Evolutionary conservation across 2,888 invertebrate species (phyloP).

Genomic region (Pyrrhosoma nymphula): DNA sequence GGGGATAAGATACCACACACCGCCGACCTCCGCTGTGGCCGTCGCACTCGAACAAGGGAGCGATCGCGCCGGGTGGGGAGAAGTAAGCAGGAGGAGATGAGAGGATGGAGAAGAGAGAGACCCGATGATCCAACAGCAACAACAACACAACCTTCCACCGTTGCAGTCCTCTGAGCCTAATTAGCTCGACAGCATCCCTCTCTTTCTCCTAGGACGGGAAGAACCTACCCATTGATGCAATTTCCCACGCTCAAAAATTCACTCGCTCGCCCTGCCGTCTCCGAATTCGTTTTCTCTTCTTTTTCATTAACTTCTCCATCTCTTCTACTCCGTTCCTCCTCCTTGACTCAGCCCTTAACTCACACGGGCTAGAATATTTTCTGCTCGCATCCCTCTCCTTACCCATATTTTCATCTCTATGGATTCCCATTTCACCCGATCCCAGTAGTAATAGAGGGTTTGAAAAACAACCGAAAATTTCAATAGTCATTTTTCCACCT

Average conservation of each 20-base stretch:
- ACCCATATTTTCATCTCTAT: neutral
- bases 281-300: neutral
- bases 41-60: conserved; percentile 24
- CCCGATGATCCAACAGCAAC: conserved; percentile 48
- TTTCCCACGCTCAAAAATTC: conserved; percentile 60
- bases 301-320: neutral
- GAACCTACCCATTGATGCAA: neutral
- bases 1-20: conserved; percentile 8
- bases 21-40: neutral
- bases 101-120: neutral
- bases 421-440: no score
- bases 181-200: conserved; percentile 43
- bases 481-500: no score
- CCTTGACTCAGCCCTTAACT: neutral
- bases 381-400: neutral
- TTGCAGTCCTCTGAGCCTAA: conserved; percentile 36
- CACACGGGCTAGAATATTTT: neutral
- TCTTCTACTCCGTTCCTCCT: neutral
- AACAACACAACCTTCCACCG: conserved; percentile 34
- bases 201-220: neutral
- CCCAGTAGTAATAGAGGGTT: no score
- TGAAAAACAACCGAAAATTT: no score
- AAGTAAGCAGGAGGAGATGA: neutral
- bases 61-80: neutral
- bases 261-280: neutral